phyloP scores from a whole-genome alignment of 2,113 vertebrate genomes.

The Xenopus laevis region DNA sequence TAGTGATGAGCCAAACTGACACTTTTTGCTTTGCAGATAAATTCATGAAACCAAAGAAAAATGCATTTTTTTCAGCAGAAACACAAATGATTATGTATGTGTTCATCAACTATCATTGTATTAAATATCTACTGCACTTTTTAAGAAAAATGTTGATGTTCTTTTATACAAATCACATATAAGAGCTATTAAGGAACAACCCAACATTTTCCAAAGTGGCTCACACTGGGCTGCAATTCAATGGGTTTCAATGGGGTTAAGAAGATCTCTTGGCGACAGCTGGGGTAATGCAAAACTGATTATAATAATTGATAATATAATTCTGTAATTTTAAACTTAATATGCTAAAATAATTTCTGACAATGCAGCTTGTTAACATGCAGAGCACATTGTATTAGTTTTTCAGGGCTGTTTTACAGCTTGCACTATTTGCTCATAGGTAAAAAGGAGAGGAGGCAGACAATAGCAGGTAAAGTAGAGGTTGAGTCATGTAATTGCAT shows the following conservation, averaged over 20 bases:
- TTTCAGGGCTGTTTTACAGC: constrained; percentile 24
- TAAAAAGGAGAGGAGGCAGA: constrained; percentile 26
- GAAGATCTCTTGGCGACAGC: background rate
- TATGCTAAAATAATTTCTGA: constrained; percentile 28
- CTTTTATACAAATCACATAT: too few relatives aligned
- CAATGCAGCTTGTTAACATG: constrained; percentile 40
- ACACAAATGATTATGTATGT: too few relatives aligned
- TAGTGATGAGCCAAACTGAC: too few relatives aligned
- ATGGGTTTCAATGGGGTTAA: background rate
- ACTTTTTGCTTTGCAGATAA: too few relatives aligned
- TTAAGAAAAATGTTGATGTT: too few relatives aligned
- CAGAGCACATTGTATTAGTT: constrained; percentile 38
- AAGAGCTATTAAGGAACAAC: too few relatives aligned
- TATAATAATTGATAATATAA: constrained; percentile 19
- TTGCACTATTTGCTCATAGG: constrained; percentile 43
- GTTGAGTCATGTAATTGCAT: constrained; percentile 45
- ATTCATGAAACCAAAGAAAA: too few relatives aligned
- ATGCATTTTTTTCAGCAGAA: too few relatives aligned
- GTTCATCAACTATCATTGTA: too few relatives aligned
- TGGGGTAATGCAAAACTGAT: constrained; percentile 30
- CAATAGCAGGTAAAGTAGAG: constrained; percentile 36
- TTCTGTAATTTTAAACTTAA: constrained; percentile 40
- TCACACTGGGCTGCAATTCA: too few relatives aligned
- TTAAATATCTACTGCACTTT: too few relatives aligned
- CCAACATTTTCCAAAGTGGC: too few relatives aligned